phyloP scores from a whole-genome alignment of 2,888 invertebrate species.

The Drosophila kanekoi region DNA sequence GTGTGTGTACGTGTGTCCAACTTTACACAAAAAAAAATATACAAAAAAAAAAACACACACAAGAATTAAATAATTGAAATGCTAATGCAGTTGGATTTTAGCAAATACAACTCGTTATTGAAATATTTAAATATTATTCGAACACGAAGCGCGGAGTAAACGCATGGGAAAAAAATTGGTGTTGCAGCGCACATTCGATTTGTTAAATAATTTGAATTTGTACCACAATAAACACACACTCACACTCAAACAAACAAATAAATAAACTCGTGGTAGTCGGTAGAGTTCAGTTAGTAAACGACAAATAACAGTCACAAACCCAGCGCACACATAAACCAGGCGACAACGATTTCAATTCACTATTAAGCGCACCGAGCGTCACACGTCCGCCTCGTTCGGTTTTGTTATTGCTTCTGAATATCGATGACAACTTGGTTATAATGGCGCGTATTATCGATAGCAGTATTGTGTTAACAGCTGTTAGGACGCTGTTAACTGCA shows the following conservation, averaged over 20 bases:
- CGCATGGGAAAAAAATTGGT: conserved; percentile 20
- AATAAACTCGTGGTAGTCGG: conserved; percentile 31
- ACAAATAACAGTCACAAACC: conserved; percentile 52
- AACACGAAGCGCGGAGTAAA: conserved; percentile 13
- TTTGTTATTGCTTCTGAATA: conserved; percentile 55
- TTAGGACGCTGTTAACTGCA: conserved; percentile 23
- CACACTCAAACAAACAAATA: conserved; percentile 23
- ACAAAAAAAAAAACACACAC: conserved; percentile 25
- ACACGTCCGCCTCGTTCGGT: conserved; percentile 62
- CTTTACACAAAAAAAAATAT: conserved; percentile 46
- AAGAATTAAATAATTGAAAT: conserved; percentile 11
- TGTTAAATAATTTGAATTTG: conserved; percentile 44
- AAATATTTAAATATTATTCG: conserved; percentile 11
- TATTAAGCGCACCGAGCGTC: conserved; percentile 56
- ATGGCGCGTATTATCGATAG: conserved; percentile 53
- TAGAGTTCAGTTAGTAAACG: conserved; percentile 35
- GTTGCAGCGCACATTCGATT: conserved; percentile 32
- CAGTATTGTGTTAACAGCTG: conserved; percentile 28
- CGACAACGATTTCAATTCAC: conserved; percentile 53
- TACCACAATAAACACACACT: conserved; percentile 21
- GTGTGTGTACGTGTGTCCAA: conserved; percentile 38
- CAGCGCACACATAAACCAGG: conserved; percentile 41
- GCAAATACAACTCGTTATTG: not conserved
- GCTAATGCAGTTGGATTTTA: not conserved
- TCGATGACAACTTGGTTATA: conserved; percentile 34